Evolutionary conservation across 2,113 vertebrate species (phyloP), one percentile per base, ranked within the genome.

Genomic region (Alexandromys fortis): DNA sequence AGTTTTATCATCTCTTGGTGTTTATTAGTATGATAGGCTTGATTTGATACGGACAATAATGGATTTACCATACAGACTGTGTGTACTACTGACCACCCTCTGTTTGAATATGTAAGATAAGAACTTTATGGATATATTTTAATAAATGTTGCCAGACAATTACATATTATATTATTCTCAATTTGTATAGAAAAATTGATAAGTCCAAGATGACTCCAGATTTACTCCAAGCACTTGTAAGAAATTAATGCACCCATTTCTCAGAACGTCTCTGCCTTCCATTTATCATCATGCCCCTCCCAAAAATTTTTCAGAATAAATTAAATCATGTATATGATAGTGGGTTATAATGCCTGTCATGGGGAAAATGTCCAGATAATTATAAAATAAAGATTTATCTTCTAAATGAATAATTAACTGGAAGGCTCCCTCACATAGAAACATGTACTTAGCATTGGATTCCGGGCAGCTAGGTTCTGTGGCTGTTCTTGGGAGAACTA

Each of bases 171-270:
- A 67, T 1, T 9, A 21, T 63, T 28, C 24, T 45, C 14, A 22
- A 42, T 52, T 82, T 38, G 33, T 26, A 5, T 26, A 61, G 24
- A 88, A 45, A 35, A 77, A 33, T 14, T 49, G 58, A 26, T 3
- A n/a, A 91, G 6, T 4, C 33, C 1, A 33, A 38, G 33, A 67
- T 47, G 42, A 85, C 22, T 83, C 16, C 12, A 26, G 7, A 28
- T 76, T 49, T 7, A 11, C 35, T 35, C 10, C 12, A 85, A 47
- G 24, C 26, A 19, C 16, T 47, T 33, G 33, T 14, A 13, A 38
- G 33, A 38, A 16, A n/a, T 16, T 2, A n/a, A 28, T 6, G 12
- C 6, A 2, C 3, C 52, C 1, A 7, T 19, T 10, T 55, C 22
- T 33, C 38, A 67, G n/a, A 28, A 12, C 3, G 13, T 42, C 13